A percentile compares a stretch with the other conserved stretches of the same genome.
Evolutionary conservation across 2,797 vertebrate species (phyloP).

Genomic region (Acestrorhynchus altus): DNA sequence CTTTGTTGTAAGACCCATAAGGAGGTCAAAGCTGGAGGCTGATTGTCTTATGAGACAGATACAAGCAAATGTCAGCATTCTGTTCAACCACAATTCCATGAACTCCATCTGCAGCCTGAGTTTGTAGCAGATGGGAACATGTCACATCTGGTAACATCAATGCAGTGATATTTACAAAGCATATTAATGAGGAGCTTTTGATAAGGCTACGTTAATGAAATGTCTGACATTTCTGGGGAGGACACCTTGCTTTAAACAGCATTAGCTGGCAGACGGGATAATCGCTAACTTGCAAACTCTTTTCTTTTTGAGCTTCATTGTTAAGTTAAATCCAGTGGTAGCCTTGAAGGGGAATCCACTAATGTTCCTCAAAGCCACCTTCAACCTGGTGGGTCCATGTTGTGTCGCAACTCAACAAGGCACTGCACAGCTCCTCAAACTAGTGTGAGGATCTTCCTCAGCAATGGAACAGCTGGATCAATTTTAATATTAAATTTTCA

Average conservation of each 20-base stretch:
- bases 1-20: too few relatives aligned
- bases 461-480: too few relatives aligned
- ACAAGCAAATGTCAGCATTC: constrained; percentile 13
- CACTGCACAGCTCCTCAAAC: too few relatives aligned
- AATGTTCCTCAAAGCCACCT: background rate
- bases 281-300: background rate
- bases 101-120: constrained; percentile 34
- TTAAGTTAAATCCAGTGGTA: background rate
- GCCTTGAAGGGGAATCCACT: background rate
- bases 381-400: too few relatives aligned
- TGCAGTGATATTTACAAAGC: constrained; percentile 43
- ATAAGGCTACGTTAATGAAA: constrained; percentile 32
- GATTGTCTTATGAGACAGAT: background rate
- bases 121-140: constrained; percentile 31
- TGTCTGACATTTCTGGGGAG: background rate
- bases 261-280: background rate
- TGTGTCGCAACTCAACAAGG: too few relatives aligned
- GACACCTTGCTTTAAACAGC: background rate
- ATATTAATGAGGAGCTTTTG: constrained; percentile 38
- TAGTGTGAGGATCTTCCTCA: too few relatives aligned
- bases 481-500: too few relatives aligned
- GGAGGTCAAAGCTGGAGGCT: constrained; percentile 1
- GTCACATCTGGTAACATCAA: constrained; percentile 36
- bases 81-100: constrained; percentile 15
- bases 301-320: too few relatives aligned